Evolutionary conservation across 2,888 invertebrate species (phyloP), one percentile per base, ranked within the genome.

Genomic region (Apotomis turbidana): DNA sequence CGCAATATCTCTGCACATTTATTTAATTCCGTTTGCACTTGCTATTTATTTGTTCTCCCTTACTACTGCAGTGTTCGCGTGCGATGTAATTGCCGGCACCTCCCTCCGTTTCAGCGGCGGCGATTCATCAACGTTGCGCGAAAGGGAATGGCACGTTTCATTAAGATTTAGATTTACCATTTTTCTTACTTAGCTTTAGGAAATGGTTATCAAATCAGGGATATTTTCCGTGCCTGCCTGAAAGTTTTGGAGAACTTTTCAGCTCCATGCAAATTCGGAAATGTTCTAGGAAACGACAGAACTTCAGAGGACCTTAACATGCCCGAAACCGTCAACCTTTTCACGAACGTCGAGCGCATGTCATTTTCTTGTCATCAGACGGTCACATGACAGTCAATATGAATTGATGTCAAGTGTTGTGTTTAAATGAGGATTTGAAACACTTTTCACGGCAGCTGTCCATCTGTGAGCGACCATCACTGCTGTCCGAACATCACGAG

Each of bases 71-170:
- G 52, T 49, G 51, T n/a, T 64, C 68, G 71, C 74, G 68, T 74
- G 68, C 71, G 41, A 67, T 68, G 71, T 76, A 77, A 78, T 78
- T 74, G 75, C 76, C 58, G 69, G 76, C 74, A 76, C 70, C 77
- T 71, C 74, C 77, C 76, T 66, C 70, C 73, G 61, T 62, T 62
- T 70, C 67, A 66, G 62, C 68, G 63, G 66, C 55, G 61, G 49
- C 66, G 71, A 71, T 71, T 71, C 67, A 67, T 71, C 71, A 71
- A 71, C 61, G 70, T 49, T 69, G 52, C 13, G 59, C 46, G 38
- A 36, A 58, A 58, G 60, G 61, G 71, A 71, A 71, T 67, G 69
- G 63, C 70, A 52, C 58, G 71, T 68, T 68, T 71, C 71, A 71
- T 71, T 71, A 71, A 71, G 71, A 68, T 71, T 71, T 71, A 71